Evolutionary conservation across 2,888 invertebrate genomes (phyloP), one percentile per base, ranked within the genome.

Genomic region (Amphimallon solstitiale): DNA sequence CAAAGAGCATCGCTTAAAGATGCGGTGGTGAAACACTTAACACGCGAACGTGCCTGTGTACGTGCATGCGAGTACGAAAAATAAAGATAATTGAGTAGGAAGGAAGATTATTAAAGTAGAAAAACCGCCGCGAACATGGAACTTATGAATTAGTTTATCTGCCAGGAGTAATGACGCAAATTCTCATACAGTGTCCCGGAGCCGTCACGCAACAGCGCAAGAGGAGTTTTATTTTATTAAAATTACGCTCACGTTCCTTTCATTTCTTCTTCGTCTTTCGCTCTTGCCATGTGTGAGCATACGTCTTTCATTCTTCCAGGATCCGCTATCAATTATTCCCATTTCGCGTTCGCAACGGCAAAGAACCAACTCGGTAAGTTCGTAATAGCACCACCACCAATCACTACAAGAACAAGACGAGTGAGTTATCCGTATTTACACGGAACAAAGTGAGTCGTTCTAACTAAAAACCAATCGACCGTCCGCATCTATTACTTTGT

Each of bases 161-260:
- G 75, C 76, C 73, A 77, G 76, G 76, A 77, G 76, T 77, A 78
- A 78, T 78, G 76, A 77, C 76, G 77, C 76, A 73, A 75, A 77
- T 76, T 78, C 76, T 77, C 77, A 76, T 74, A 74, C 73, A 68
- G 72, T 69, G 66, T 75, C 78, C 77, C 61, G 71, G 56, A 76
- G 77, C 77, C 71, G 75, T 78, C 78, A 77, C 78, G 78, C 72
- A 74, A 72, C 73, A 72, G 69, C 66, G 29, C 37, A 38, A 48
- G 48, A 68, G 66, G 63, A 70, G 67, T 75, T 73, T 77, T 73
- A 74, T 75, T 77, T 77, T 72, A 76, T 77, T 75, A 73, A 74
- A 75, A 74, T 73, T 71, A 68, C 71, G 64, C 74, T 74, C 73
- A 73, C 72, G 73, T 71, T 54, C 48, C 65, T 38, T 6, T 54